Percentiles rank a stretch among this genome's conserved stretches.
phyloP scores from a whole-genome alignment of 2,113 vertebrate genomes.

The Equus quagga region DNA sequence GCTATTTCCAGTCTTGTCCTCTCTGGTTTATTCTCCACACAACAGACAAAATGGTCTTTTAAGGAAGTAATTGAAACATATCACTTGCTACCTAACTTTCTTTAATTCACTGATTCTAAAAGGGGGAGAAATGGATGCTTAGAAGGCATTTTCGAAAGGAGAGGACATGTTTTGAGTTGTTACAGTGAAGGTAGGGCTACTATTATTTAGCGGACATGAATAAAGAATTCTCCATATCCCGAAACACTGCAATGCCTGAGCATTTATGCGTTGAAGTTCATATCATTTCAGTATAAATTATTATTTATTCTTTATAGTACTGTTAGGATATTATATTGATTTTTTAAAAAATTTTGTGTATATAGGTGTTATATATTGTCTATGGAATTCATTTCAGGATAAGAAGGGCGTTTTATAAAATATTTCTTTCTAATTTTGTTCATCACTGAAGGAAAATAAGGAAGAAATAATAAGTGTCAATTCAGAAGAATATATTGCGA shows the following conservation, averaged over 20 bases:
- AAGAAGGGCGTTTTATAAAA: background rate
- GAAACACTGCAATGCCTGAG: background rate
- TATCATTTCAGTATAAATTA: background rate
- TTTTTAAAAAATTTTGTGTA: background rate
- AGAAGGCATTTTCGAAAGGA: conserved; percentile 24
- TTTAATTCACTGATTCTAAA: background rate
- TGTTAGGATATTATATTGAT: background rate
- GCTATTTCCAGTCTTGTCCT: background rate
- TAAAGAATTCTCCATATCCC: background rate
- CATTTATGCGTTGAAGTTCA: background rate
- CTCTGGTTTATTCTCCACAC: background rate
- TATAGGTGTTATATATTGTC: background rate
- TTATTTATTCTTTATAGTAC: background rate
- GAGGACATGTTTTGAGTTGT: background rate
- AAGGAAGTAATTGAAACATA: background rate
- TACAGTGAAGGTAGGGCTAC: background rate
- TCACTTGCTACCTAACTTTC: background rate
- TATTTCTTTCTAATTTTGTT: conserved; percentile 52
- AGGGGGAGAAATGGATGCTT: background rate
- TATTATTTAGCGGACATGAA: background rate
- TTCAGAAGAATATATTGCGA: conserved; percentile 29
- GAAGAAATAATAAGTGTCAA: conserved; percentile 25
- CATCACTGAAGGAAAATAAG: conserved; percentile 8
- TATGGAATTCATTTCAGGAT: conserved; percentile 20
- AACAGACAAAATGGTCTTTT: background rate